A percentile compares a stretch with the other conserved stretches of the same genome.
Conservation (phyloP, 2,113 vertebrate genomes). For the Mustela lutreola region DNA sequence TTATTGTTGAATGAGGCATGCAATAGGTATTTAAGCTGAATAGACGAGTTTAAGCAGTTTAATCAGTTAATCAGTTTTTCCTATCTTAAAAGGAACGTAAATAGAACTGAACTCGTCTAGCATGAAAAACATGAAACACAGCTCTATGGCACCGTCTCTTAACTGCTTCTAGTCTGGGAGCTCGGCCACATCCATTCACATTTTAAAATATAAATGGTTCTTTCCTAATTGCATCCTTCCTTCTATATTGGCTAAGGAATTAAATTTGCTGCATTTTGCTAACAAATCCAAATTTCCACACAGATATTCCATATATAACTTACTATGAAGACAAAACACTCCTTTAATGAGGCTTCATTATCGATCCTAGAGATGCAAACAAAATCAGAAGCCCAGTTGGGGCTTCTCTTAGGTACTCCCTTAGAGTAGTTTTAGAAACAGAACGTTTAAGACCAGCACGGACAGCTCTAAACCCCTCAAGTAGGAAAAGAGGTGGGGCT, state of each 20-base stretch:
- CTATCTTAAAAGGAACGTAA: conserved; percentile 24
- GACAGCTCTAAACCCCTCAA: background rate
- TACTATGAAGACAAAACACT: background rate
- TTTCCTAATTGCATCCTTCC: conserved; percentile 13
- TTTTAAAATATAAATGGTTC: conserved; percentile 26
- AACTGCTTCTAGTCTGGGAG: background rate
- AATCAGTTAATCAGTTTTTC: conserved; percentile 18
- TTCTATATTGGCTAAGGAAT: background rate
- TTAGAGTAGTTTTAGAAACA: background rate
- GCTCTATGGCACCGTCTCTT: background rate
- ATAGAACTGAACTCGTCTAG: background rate
- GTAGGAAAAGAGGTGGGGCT: background rate
- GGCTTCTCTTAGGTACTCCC: background rate
- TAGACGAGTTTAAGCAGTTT: background rate
- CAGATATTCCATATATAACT: background rate
- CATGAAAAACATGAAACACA: background rate
- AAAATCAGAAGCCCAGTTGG: background rate
- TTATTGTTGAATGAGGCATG: background rate
- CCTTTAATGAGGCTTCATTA: conserved; percentile 41
- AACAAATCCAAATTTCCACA: conserved; percentile 32
- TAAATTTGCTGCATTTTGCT: background rate
- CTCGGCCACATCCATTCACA: background rate
- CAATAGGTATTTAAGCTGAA: background rate
- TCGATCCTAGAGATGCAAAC: background rate
- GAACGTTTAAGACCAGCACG: background rate